Conservation (phyloP, 2,797 vertebrate species). For the Xenops minutus region DNA sequence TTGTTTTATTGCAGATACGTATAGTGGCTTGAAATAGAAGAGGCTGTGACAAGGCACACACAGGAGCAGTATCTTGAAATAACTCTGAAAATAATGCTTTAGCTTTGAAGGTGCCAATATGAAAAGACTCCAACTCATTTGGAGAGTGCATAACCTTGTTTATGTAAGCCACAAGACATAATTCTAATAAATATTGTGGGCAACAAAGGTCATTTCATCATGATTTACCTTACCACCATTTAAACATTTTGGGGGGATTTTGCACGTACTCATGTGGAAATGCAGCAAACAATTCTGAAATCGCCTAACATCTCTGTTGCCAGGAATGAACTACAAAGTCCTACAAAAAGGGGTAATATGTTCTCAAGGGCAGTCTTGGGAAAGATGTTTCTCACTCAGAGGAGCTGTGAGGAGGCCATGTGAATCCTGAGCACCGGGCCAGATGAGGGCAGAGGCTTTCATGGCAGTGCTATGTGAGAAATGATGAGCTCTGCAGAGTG, state of each 20-base stretch:
- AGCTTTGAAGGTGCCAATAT: background rate
- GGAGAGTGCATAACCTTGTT: background rate
- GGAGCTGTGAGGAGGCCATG: background rate
- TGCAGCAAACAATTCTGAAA: background rate
- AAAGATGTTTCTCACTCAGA: background rate
- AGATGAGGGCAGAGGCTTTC: background rate
- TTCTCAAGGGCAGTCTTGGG: background rate
- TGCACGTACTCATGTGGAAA: background rate
- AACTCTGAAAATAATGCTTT: background rate
- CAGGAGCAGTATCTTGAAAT: background rate
- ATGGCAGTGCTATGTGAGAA: background rate
- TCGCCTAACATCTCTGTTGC: background rate
- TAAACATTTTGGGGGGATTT: background rate
- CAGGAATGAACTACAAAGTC: background rate
- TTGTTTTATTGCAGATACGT: background rate
- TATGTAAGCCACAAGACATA: background rate
- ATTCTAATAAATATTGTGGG: background rate
- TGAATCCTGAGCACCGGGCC: background rate
- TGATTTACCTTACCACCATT: background rate
- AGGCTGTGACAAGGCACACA: background rate
- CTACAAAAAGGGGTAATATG: background rate
- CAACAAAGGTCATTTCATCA: background rate
- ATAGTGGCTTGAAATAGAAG: background rate
- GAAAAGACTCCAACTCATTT: background rate
- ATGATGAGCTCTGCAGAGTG: slow-evolving; percentile 30